phyloP scores from a whole-genome alignment of 2,888 invertebrate species.

The Cyclophora albipunctata region DNA sequence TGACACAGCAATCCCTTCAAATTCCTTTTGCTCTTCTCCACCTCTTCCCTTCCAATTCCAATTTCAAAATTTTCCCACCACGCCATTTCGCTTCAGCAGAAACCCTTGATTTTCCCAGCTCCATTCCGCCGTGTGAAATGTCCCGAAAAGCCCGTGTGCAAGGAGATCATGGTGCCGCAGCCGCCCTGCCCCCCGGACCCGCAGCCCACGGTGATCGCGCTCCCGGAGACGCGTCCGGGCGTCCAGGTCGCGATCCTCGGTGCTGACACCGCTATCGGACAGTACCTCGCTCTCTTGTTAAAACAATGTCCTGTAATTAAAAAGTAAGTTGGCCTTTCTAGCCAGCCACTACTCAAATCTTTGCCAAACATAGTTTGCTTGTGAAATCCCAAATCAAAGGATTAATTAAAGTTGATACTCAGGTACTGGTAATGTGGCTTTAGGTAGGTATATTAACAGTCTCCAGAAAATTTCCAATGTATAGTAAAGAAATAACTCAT shows the following conservation, averaged over 20 bases:
- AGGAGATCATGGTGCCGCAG: slow-evolving; percentile 18
- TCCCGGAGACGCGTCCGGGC: slow-evolving; percentile 44
- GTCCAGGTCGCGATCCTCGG: slow-evolving; percentile 68
- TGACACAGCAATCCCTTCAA: too few species aligned
- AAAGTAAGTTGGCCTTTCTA: slow-evolving; percentile 41
- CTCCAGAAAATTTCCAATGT: too few species aligned
- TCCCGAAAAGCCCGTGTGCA: slow-evolving; percentile 27
- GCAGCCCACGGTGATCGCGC: slow-evolving; percentile 12
- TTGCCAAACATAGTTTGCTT: background rate
- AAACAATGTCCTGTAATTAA: slow-evolving; percentile 72
- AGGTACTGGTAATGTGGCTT: too few species aligned
- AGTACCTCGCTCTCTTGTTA: slow-evolving; percentile 62
- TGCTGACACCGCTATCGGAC: slow-evolving; percentile 67
- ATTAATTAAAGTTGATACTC: too few species aligned
- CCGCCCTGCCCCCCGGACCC: too few species aligned
- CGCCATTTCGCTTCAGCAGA: too few species aligned
- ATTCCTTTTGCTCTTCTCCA: too few species aligned
- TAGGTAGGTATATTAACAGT: too few species aligned
- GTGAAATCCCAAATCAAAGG: too few species aligned
- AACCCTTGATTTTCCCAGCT: slow-evolving; percentile 26
- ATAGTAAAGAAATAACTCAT: too few species aligned
- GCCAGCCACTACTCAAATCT: background rate
- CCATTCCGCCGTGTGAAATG: slow-evolving; percentile 49
- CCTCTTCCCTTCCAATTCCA: too few species aligned
- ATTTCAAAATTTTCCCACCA: too few species aligned